Evolutionary conservation across 2,797 vertebrate species (phyloP).

Genomic region (Intellagama lesueurii): DNA sequence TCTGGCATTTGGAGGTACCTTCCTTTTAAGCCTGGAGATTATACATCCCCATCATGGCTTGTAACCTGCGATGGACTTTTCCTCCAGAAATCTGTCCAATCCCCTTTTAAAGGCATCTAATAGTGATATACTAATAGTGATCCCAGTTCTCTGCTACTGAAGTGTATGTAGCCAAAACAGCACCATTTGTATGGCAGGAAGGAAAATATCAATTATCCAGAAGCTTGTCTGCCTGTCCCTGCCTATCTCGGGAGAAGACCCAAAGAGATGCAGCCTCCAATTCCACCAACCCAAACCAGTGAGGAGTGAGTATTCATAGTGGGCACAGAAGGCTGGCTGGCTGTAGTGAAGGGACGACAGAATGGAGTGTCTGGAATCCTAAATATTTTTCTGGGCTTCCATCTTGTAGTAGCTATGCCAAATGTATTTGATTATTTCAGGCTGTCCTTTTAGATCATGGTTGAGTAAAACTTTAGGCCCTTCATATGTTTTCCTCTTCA

Average conservation of each 20-base stretch:
- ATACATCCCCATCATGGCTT: too few species aligned
- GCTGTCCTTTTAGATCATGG: background rate
- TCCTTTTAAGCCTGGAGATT: too few species aligned
- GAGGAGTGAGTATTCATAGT: background rate
- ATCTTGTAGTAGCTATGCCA: background rate
- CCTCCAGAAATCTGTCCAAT: too few species aligned
- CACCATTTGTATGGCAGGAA: background rate
- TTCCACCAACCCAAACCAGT: background rate
- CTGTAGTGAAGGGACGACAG: background rate
- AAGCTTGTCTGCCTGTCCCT: background rate
- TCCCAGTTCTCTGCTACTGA: background rate
- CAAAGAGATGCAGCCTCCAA: background rate
- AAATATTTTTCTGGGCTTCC: too few species aligned
- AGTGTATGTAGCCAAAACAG: background rate
- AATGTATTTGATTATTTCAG: background rate
- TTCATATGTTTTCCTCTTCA: background rate
- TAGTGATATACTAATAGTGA: background rate
- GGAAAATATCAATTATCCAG: background rate
- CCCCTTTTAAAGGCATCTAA: too few species aligned
- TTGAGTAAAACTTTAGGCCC: background rate
- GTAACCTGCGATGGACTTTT: too few species aligned
- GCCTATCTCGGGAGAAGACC: background rate
- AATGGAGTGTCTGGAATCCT: background rate
- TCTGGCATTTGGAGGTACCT: too few species aligned
- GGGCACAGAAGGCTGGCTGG: background rate